Evolutionary conservation across 2,888 invertebrate species (phyloP), one percentile per base, ranked within the genome.

Genomic region (Petrophora chlorosata): DNA sequence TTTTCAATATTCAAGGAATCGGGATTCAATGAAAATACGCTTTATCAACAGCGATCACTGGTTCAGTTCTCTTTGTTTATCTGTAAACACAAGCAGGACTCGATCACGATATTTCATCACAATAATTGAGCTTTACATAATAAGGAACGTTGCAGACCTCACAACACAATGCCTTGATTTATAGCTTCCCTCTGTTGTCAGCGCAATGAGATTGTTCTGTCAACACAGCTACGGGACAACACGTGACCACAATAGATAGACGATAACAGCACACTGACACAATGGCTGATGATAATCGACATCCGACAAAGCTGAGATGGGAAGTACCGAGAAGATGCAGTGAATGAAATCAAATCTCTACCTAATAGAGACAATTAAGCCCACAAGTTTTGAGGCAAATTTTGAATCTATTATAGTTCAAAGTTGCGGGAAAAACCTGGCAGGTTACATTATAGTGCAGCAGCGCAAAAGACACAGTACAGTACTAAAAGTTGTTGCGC

Each of bases 171-270:
- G 71, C 70, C 64, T 65, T 85, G 85, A 85, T 85, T 85, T 81
- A 86, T 82, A 59, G 74, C 71, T 70, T 72, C 73, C 72, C 73
- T 63, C 79, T 75, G 82, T 79, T 85, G 84, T 84, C 76, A 66
- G 69, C 69, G 70, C 83, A 85, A 83, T 83, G 81, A 83, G 81
- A 81, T 82, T 76, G 79, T 75, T 67, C 73, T 76, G 84, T 81
- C 79, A 81, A 75, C 81, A 76, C 70, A 66, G 15, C 35, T 40
- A 30, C 28, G 39, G 34, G 28, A 49, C 39, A 42, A 55, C 32
- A 25, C 29, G 23, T 43, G 39, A 34, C 34, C 26, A 44, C 34
- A 50, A 44, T 44, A 34, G 33, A 30, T 41, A 30, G 10, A 33
- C 30, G 32, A 30, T 38, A 30, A 16, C 34, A 23, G n/a, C 10